Base-by-base conservation (phyloP, 2,888 invertebrate species). In the Entomobrya multifasciata region DNA sequence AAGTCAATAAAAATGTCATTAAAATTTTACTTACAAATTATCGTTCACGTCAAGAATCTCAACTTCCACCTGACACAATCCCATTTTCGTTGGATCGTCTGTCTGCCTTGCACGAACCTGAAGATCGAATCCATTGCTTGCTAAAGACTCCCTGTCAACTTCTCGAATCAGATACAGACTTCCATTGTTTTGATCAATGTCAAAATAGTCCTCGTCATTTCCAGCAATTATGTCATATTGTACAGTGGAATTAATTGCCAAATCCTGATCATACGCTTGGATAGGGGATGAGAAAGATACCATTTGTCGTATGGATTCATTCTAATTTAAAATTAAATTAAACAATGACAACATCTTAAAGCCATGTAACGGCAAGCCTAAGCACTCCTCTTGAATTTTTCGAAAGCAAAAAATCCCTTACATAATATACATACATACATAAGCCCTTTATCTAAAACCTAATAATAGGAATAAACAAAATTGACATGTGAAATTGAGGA, bases 221-320 rank as follows among this genome's bases (percentile, higher is more conserved):
- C 97, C 97, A 1, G 96, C 94, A 25, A 96, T 94, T 70, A 97
- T 95, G 89, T 96, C 96, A 92, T 97, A 97, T 0, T 95, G 94
- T 0, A 97, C 93, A 0, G 95, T 94, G 0, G 96, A 94, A 90
- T 95, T 95, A 57, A 97, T 94, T 0, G 95, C 96, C 1, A 94
- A 91, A 92, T 97, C 97, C 92, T 96, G 96, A 92, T 97, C 97
- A 89, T 94, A 95, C 0, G 97, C 97, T 90, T 94, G 94, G 62
- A 97, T 96, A 1, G 95, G 94, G 0, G 95, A 95, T 4, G 94
- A 93, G 92, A 97, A 96, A 79, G 94, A 93, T 0, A 97, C 93
- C 88, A 95, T 95, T 89, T 95, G 94, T 91, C 96, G 95, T 65
- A 97, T 95, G 27, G 94, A 93, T 84, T 94, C 94, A 4, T 96